Base-by-base conservation (phyloP, 2,113 vertebrate species). In the Malurus melanocephalus region DNA sequence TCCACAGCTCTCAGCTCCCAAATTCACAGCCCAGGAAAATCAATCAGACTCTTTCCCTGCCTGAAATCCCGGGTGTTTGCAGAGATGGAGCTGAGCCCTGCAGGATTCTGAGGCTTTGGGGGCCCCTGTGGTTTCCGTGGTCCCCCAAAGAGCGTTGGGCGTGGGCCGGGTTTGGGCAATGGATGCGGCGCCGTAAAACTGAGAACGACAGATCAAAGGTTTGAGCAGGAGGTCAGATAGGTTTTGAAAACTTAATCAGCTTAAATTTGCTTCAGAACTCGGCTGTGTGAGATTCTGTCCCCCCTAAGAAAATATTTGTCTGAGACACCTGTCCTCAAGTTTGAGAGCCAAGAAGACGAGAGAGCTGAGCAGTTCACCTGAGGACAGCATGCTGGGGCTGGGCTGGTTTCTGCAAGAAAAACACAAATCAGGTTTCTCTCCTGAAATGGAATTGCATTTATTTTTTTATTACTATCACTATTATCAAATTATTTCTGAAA, bases 181-280 rank as follows among this genome's bases (percentile, higher is more conserved):
- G 88, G 91, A 74, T 51, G 86, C 40, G 16, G 48, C 5, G 83
- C 83, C 23, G 16, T 56, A 45, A 82, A 89, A 90, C 92, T 43
- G 1, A 32, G 69, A 56, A 16, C 0, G 68, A 87, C 85, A 91
- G 67, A 95, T 91, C 69, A 93, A 87, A 93, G 89, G 85, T 95
- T 90, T 80, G 65, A 91, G 42, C 80, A 28, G 4, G 9, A 62
- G 86, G 83, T 91, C 80, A 81, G 86, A 78, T 38, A 73, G 85
- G 45, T 89, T 94, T 78, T 71, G 86, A 90, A 86, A 87, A 84
- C 68, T 88, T 94, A 90, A 95, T 91, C 87, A 89, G 90, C 91
- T 93, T 95, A 91, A 80, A 87, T 73, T 93, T 93, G 85, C 79
- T 83, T 95, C 91, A 92, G 92, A 77, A 89, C 76, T 88, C 80